Conservation (phyloP, 2,797 vertebrate species). For the Thalassophryne amazonica region DNA sequence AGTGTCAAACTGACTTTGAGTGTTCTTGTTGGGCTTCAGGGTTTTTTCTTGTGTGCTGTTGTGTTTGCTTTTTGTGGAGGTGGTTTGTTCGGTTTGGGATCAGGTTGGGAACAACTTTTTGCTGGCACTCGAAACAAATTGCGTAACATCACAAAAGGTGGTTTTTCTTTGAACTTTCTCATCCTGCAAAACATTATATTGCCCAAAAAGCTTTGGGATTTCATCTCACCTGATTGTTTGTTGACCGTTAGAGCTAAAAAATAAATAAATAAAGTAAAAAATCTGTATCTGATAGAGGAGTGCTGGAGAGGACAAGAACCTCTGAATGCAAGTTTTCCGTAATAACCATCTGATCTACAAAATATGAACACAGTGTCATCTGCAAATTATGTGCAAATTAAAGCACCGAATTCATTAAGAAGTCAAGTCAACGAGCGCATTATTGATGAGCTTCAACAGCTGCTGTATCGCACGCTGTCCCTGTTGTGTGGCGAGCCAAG, state of each 20-base stretch:
- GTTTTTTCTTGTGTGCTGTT: conserved; percentile 8
- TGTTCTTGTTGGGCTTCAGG: too few relatives aligned
- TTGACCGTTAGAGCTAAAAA: conserved; percentile 6
- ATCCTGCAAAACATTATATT: conserved; percentile 48
- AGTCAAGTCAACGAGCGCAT: background rate
- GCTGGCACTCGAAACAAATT: conserved; percentile 38
- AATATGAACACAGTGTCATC: background rate
- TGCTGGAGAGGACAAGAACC: too few relatives aligned
- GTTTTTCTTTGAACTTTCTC: conserved; percentile 9
- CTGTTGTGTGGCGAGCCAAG: conserved; percentile 15
- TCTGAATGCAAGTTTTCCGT: too few relatives aligned
- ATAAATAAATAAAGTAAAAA: background rate
- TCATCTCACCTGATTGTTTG: conserved; percentile 28
- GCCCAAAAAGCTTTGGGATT: conserved; percentile 11
- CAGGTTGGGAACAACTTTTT: conserved; percentile 24
- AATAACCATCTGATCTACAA: background rate
- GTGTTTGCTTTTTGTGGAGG: conserved; percentile 24
- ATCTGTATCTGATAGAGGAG: conserved; percentile 30
- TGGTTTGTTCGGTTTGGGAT: conserved; percentile 10
- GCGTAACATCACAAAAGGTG: conserved; percentile 30
- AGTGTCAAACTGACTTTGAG: too few relatives aligned
- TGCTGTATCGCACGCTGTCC: conserved; percentile 2
- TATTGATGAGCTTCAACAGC: conserved; percentile 11
- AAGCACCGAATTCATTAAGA: conserved; percentile 14
- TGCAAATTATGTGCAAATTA: background rate